Evolutionary conservation across 2,113 vertebrate genomes (phyloP).

Genomic region (Oreochromis niloticus): DNA sequence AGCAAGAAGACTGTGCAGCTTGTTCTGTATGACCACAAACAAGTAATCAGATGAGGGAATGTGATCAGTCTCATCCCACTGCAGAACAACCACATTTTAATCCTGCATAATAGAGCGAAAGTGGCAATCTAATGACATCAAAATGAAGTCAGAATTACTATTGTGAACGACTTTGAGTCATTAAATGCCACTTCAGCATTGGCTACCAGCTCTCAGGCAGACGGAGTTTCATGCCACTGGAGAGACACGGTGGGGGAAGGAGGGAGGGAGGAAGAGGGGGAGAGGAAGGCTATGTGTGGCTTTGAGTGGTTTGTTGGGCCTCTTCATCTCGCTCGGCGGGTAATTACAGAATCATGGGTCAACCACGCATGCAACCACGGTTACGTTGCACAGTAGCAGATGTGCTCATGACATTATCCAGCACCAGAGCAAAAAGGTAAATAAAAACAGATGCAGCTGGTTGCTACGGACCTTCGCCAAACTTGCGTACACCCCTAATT

Average conservation of each 20-base stretch:
- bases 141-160: slow-evolving; percentile 41
- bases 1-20: not conserved
- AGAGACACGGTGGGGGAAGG: not conserved
- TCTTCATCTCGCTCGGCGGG: slow-evolving; percentile 72
- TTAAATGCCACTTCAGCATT: slow-evolving; percentile 41
- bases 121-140: slow-evolving; percentile 9
- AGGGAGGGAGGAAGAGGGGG: slow-evolving; percentile 16
- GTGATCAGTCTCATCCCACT: slow-evolving; percentile 9
- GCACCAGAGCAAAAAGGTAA: slow-evolving; percentile 72
- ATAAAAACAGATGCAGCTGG: slow-evolving; percentile 78
- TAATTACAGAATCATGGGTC: slow-evolving; percentile 79
- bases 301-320: slow-evolving; percentile 68
- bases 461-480: slow-evolving; percentile 75
- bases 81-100: slow-evolving; percentile 39
- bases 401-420: slow-evolving; percentile 73
- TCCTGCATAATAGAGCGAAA: not conserved
- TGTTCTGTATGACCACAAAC: slow-evolving; percentile 13
- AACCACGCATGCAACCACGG: slow-evolving; percentile 78
- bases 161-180: slow-evolving; percentile 35
- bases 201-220: slow-evolving; percentile 16
- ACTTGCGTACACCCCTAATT: slow-evolving; percentile 67
- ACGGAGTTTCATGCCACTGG: slow-evolving; percentile 39
- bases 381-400: slow-evolving; percentile 79
- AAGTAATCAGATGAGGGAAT: slow-evolving; percentile 21
- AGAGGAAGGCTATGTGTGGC: slow-evolving; percentile 57